These are phyloP conservation scores for human DNA, from an alignment of 2,113 vertebrate genomes.

Conservation along the genomic window DNA sequence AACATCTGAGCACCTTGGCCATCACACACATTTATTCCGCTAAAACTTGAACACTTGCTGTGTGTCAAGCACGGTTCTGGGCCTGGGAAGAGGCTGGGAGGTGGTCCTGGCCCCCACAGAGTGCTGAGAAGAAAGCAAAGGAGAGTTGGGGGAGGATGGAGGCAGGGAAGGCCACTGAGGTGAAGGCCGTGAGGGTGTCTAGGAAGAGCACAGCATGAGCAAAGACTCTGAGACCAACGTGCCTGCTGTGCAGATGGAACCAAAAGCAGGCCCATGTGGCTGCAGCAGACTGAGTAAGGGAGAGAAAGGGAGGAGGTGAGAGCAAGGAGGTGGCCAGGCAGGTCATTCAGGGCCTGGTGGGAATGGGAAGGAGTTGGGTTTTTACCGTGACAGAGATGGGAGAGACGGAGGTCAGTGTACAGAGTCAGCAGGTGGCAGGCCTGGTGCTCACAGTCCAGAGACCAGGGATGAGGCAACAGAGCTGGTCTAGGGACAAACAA, in stretches of 20 bases:
- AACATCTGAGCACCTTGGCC: neutral
- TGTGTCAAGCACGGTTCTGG: neutral
- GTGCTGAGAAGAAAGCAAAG: neutral
- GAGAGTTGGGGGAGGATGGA: too few relatives aligned
- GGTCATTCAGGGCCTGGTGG: too few relatives aligned
- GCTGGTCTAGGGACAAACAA: neutral
- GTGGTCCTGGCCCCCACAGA: neutral
- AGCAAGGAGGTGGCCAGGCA: neutral
- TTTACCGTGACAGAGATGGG: neutral
- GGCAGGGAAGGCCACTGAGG: neutral
- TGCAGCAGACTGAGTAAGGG: accelerated
- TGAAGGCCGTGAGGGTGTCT: neutral
- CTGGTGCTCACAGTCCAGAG: neutral
- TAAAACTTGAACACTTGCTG: neutral
- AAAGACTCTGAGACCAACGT: neutral
- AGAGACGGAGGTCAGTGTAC: neutral
- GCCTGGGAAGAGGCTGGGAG: neutral
- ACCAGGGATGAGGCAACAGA: too few relatives aligned
- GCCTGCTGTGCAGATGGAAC: too few relatives aligned
- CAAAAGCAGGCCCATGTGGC: neutral
- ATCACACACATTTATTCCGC: neutral
- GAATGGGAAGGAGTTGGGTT: neutral
- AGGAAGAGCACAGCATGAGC: neutral
- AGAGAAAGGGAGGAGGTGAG: neutral
- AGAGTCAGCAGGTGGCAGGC: neutral